Evolutionary conservation across 2,113 vertebrate genomes (phyloP).

Genomic region (Phalacrocorax pelagicus): DNA sequence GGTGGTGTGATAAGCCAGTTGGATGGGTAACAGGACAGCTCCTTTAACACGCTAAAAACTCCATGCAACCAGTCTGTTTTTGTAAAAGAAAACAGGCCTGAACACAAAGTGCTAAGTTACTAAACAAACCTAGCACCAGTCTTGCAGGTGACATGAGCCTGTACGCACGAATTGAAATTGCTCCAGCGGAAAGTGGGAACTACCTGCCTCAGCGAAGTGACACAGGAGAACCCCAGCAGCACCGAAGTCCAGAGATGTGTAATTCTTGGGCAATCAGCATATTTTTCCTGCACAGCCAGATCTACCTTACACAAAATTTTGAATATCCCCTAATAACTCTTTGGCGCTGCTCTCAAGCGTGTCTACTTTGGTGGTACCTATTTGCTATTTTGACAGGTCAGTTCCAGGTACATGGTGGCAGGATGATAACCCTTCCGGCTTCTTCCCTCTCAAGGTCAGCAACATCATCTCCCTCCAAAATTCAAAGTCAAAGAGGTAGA

Average conservation of each 20-base stretch:
- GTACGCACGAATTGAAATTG: accelerated
- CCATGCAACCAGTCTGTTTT: neutral
- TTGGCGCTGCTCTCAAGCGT: neutral
- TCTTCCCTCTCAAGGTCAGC: neutral
- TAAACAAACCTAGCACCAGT: neutral
- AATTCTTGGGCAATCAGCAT: neutral
- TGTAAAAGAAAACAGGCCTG: neutral
- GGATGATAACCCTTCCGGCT: neutral
- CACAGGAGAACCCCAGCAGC: neutral
- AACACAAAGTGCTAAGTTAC: neutral
- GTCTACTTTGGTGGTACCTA: neutral
- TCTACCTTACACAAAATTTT: neutral
- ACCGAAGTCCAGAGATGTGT: neutral
- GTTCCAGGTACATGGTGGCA: neutral
- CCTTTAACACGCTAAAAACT: neutral
- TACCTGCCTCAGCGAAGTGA: neutral
- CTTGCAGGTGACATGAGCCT: neutral
- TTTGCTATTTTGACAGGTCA: neutral
- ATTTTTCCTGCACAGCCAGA: neutral
- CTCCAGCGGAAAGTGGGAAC: neutral
- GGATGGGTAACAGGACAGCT: neutral
- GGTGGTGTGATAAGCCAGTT: neutral
- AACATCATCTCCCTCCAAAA: neutral
- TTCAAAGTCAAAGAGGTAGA: neutral
- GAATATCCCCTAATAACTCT: neutral